Base-by-base conservation (phyloP, 2,888 invertebrate species). In the Parnassius apollo region DNA sequence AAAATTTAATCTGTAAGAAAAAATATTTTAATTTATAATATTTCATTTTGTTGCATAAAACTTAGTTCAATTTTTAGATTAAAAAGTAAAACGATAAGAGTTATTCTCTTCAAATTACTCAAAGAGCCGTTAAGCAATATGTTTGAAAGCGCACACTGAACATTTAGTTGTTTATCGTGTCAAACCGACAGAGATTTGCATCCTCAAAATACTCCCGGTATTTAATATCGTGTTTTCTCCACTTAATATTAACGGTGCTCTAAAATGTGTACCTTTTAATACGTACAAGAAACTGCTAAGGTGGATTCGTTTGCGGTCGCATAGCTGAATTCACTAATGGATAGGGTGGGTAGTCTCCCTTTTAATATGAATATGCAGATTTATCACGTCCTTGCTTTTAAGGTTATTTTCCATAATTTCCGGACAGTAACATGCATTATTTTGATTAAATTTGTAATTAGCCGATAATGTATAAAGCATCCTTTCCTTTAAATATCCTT, bases 311-410 rank as follows among this genome's bases (percentile, higher is more conserved):
- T 86, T 86, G 83, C 81, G 79, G 79, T 77, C 72, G 77, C 76
- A 75, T 75, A 57, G 75, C 73, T 77, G 80, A 81, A 83, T 77
- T 84, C 83, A 82, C 88, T 88, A 88, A 89, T 88, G 88, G 87
- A 87, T 82, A 81, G 83, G 86, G 83, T 75, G 82, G 80, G 74
- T 71, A 62, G 68, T 70, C 69, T 56, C 75, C 81, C 81, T 82
- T 81, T 76, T 77, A 81, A 85, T 85, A 89, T 87, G 85, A 88
- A 88, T 85, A 87, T 87, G 83, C 84, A 86, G 88, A 88, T 88
- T 86, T 83, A 73, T 77, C 76, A 82, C 81, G 81, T 83, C 78
- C 82, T 72, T 81, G 83, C 86, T 88, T 85, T 86, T 82, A 84
- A 82, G 80, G 77, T 76, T 86, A 81, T 81, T 89, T 88, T 85